Evolutionary conservation across 2,888 invertebrate genomes (phyloP).

Genomic region (Philonicus albiceps): DNA sequence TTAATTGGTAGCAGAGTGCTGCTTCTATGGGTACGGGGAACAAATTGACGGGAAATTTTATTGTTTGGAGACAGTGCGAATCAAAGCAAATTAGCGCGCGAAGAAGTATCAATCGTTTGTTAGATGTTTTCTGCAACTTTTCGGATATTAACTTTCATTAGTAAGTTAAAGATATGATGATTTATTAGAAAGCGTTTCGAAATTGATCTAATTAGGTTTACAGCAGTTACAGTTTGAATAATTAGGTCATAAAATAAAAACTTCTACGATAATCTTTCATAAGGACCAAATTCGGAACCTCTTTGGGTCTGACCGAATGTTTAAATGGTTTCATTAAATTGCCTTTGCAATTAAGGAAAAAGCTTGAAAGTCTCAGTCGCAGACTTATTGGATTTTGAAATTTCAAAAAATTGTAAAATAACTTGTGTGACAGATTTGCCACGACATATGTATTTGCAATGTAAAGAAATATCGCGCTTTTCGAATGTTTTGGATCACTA

Average conservation of each 20-base stretch:
- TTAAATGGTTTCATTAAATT: no score
- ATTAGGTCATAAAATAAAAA: no score
- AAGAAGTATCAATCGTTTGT: neutral
- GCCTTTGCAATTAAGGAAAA: no score
- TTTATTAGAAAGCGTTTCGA: neutral
- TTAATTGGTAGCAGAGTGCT: slow-evolving; percentile 28
- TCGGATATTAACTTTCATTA: neutral
- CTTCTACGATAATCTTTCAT: no score
- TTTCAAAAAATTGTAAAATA: neutral
- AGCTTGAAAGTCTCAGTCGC: no score
- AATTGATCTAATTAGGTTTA: no score
- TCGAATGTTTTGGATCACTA: neutral
- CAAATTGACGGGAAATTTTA: neutral
- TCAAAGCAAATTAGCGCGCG: neutral
- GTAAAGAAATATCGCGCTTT: neutral
- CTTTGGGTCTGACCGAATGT: no score
- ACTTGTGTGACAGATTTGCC: neutral
- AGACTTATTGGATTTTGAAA: no score
- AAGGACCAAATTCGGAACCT: no score
- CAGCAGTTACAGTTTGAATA: no score
- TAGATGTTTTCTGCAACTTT: neutral
- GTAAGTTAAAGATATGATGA: neutral
- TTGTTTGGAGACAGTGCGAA: neutral
- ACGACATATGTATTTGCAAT: neutral
- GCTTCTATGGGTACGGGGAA: neutral